These are phyloP conservation scores for Chiroxiphia lanceolata DNA, from an alignment of 2,797 vertebrate species.

Conservation along the genomic window DNA sequence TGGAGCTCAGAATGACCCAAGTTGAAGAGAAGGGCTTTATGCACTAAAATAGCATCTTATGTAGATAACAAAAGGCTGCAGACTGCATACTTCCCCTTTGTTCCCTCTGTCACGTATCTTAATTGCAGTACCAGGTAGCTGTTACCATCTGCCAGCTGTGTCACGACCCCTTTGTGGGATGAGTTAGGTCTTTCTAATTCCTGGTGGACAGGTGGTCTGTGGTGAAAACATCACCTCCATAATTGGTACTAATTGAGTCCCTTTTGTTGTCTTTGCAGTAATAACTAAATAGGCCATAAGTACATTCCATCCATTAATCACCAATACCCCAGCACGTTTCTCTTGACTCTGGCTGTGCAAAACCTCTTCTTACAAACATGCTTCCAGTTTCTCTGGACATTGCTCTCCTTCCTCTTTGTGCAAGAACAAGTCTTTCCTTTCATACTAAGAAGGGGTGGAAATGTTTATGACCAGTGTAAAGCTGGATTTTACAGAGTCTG, in stretches of 20 bases:
- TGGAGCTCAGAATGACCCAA: not conserved
- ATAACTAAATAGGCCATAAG: slow-evolving; percentile 1
- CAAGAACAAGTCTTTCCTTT: not conserved
- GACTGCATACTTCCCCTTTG: not conserved
- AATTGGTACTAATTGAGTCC: slow-evolving; percentile 52
- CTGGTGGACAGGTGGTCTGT: slow-evolving; percentile 47
- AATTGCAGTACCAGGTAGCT: slow-evolving; percentile 8
- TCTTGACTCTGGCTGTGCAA: not conserved
- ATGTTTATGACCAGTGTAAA: not conserved
- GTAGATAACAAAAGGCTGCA: not conserved
- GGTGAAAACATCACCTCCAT: not conserved
- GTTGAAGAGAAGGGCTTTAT: not conserved
- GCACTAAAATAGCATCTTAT: not conserved
- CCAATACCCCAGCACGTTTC: not conserved
- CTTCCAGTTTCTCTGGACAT: not conserved
- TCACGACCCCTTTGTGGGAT: not conserved
- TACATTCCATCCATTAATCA: not conserved
- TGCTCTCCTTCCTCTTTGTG: not conserved
- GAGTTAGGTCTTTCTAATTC: slow-evolving; percentile 21
- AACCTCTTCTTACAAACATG: not conserved
- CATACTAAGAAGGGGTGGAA: not conserved
- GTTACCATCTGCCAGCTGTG: slow-evolving; percentile 23
- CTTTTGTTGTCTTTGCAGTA: slow-evolving; percentile 26
- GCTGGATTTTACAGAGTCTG: not conserved
- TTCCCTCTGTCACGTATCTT: not conserved